A percentile compares a stretch with the other conserved stretches of the same genome.
phyloP scores from a whole-genome alignment of 92 coral and sea anemone genomes.

The Heteractis magnifica region DNA sequence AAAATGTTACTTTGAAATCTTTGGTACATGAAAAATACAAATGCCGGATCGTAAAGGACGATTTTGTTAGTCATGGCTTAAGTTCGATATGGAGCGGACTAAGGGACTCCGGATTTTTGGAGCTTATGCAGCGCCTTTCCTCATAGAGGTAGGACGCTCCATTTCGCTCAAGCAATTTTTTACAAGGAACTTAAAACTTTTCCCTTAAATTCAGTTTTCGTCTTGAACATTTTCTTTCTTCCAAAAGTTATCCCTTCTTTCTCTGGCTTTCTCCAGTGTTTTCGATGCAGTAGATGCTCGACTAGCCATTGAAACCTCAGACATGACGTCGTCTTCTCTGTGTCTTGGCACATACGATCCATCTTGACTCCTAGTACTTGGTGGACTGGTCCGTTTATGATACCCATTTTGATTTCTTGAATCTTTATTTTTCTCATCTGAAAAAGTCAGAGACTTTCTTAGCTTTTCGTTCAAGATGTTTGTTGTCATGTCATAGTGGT shows the following conservation, averaged over 20 bases:
- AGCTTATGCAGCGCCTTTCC: not conserved
- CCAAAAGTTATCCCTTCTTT: constrained; percentile 80
- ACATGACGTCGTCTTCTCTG: constrained; percentile 78
- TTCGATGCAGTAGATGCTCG: constrained; percentile 81
- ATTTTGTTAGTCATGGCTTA: not conserved
- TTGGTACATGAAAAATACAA: not conserved
- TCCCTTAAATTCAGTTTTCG: not conserved
- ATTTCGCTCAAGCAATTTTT: not conserved
- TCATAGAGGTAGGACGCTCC: no score
- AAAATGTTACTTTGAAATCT: not conserved
- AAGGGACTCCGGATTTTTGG: not conserved
- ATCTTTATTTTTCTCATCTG: constrained; percentile 39
- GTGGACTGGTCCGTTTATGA: not conserved
- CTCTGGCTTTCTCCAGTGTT: constrained; percentile 75
- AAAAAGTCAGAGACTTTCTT: constrained; percentile 52
- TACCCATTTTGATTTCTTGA: constrained; percentile 22
- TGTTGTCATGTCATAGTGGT: constrained; percentile 92
- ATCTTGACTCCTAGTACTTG: constrained; percentile 38
- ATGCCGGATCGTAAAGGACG: not conserved
- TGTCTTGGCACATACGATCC: constrained; percentile 40
- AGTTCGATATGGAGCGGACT: not conserved
- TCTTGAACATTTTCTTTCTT: constrained; percentile 28
- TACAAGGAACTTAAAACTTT: not conserved
- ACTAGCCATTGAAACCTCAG: constrained; percentile 81
- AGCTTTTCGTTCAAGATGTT: constrained; percentile 68